Base-by-base conservation (phyloP, 2,797 vertebrate species). In the Erethizon dorsatum region DNA sequence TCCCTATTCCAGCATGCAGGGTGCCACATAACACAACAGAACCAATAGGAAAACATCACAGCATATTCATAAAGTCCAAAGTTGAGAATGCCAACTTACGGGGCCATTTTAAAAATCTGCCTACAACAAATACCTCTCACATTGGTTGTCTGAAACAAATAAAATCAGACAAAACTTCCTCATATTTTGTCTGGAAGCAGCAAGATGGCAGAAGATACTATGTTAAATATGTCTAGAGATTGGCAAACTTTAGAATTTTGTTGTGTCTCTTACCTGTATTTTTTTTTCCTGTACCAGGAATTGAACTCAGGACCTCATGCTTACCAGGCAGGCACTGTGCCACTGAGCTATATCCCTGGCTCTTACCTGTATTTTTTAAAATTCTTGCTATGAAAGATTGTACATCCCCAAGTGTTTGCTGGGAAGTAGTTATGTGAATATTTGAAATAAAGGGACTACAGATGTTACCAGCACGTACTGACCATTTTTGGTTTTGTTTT, bases 1-100 rank as follows among this genome's bases (percentile, higher is more conserved):
- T 9, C 28, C 52, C 26, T n/a, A 2, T 24, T 12, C 14, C 15
- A 24, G 54, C 8, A 15, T 9, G 1, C 2, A 9, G 9, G 6
- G 5, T 13, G 5, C 41, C n/a, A 17, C 6, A 59, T 50, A 28
- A 37, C 61, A 37, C 28, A 13, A 7, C 11, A 24, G 41, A 71
- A 17, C 8, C 37, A 11, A 18, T 12, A 10, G 37, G n/a, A 45
- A 31, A 41, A 7, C 56, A 50, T 26, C n/a, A 5, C 45, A 41
- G 8, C 4, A 1, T 4, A n/a, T 12, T 83, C 15, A 31, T 13
- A 22, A n/a, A n/a, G 17, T 71, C 41, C 9, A 6, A 54, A 57
- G 54, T 73, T 59, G 17, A 59, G 14, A 3, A 33, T 37, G 41
- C 54, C 26, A 52, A 15, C 28, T 54, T 52, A 8, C 4, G n/a